These are phyloP conservation scores for Drepana falcataria DNA, from an alignment of 2,888 invertebrate species.

Conservation along the genomic window DNA sequence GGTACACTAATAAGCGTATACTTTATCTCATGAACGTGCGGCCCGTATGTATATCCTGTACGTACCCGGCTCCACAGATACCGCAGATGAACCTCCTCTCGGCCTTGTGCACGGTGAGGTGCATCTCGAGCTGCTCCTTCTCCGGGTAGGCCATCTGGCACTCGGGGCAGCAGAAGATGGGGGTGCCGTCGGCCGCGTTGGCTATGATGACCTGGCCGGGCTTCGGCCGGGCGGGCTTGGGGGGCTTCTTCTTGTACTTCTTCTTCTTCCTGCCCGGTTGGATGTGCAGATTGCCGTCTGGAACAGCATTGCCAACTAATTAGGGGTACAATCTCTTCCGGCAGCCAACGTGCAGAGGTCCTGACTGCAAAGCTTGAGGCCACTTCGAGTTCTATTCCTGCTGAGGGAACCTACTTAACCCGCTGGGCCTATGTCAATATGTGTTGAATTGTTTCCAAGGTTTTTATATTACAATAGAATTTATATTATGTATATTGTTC, in stretches of 20 bases:
- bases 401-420: no score
- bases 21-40: no score
- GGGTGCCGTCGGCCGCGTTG: conserved; percentile 85
- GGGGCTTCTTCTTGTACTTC: conserved; percentile 89
- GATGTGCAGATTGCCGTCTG: conserved; percentile 48
- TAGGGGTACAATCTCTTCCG: background rate
- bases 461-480: no score
- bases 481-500: no score
- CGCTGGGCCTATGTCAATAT: no score
- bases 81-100: conserved; percentile 88
- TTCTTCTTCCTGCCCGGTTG: conserved; percentile 82
- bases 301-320: background rate
- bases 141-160: conserved; percentile 90
- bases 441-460: no score
- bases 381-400: no score
- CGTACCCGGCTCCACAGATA: conserved; percentile 87
- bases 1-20: no score
- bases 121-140: conserved; percentile 87
- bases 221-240: conserved; percentile 87
- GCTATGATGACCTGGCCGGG: conserved; percentile 89
- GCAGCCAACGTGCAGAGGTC: no score
- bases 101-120: conserved; percentile 87
- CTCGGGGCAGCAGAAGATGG: conserved; percentile 88
- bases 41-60: no score
- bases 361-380: no score